Base-by-base conservation (phyloP, 2,797 vertebrate species). In the Carcharodon carcharias region DNA sequence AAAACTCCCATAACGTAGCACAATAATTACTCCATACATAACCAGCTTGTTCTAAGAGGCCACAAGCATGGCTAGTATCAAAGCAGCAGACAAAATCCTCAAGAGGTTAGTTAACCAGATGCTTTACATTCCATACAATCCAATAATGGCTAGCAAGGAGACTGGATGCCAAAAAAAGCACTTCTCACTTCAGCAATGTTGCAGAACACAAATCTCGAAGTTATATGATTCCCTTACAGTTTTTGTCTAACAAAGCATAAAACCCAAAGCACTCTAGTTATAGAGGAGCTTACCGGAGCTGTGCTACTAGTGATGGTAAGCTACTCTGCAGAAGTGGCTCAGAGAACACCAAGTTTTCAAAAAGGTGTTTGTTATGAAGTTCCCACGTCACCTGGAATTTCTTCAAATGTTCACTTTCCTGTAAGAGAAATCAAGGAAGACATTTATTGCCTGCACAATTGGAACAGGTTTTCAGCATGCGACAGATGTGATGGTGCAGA, bases 311-410 rank as follows among this genome's bases (percentile, higher is more conserved):
- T 0, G 98, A 98, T 73, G 99, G 99, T 97, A 99, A 98, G 97
- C 98, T 99, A 97, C 98, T 99, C 98, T 99, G 99, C 96, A 99
- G 97, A 96, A 99, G 98, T 2, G 99, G 98, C 97, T 99, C 99
- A 69, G 99, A 99, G 98, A 99, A 99, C 65, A 99, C 99, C 97
- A 99, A 97, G 97, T 98, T 99, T 98, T 99, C 99, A 98, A 99
- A 99, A 97, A 99, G 98, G 98, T 99, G 99, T 97, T 99, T 99
- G 97, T 99, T 99, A 97, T 99, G 99, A 97, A 99, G 98, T 97
- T 99, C 99, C 99, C 99, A 99, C 0, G 99, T 99, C 98, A 99
- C 99, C 97, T 99, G 99, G 98, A 99, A 99, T 97, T 99, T 99
- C 97, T 99, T 99, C 97, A 99, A 98, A 97, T 99, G 99, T 97